A percentile compares a stretch with the other conserved stretches of the same genome.
These are phyloP conservation scores for Steinernema carpocapsae DNA, from an alignment of 2,888 invertebrate species.

Conservation along the genomic window DNA sequence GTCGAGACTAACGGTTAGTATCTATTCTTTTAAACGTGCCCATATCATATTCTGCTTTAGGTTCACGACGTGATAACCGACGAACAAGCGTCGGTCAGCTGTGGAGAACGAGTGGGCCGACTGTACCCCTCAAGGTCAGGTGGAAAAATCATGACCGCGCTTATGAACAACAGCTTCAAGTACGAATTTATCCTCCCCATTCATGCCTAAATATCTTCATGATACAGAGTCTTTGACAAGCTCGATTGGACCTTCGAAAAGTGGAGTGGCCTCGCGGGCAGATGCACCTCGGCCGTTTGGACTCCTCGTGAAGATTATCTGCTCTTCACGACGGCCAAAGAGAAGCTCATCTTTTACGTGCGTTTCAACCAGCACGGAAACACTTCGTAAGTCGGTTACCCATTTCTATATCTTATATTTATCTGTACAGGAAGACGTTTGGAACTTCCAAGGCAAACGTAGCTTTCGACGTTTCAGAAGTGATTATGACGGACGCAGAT, in stretches of 20 bases:
- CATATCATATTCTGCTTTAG: background rate
- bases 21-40: background rate
- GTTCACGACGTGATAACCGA: background rate
- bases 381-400: background rate
- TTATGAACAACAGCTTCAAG: conserved; percentile 2
- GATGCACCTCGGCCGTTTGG: background rate
- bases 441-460: background rate
- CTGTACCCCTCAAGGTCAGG: background rate
- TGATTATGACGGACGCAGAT: background rate
- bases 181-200: background rate
- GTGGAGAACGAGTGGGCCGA: background rate
- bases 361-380: background rate
- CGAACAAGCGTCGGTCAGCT: conserved; percentile 6
- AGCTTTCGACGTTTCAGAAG: background rate
- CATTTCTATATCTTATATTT: background rate
- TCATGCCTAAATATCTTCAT: background rate
- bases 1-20: background rate
- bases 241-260: conserved; percentile 6
- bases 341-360: background rate
- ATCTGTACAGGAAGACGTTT: background rate
- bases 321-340: background rate
- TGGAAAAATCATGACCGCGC: background rate
- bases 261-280: background rate
- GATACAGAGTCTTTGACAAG: background rate
- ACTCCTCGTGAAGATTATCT: background rate